Evolutionary conservation across 2,113 vertebrate species (phyloP).

Genomic region (Dasyprocta punctata): DNA sequence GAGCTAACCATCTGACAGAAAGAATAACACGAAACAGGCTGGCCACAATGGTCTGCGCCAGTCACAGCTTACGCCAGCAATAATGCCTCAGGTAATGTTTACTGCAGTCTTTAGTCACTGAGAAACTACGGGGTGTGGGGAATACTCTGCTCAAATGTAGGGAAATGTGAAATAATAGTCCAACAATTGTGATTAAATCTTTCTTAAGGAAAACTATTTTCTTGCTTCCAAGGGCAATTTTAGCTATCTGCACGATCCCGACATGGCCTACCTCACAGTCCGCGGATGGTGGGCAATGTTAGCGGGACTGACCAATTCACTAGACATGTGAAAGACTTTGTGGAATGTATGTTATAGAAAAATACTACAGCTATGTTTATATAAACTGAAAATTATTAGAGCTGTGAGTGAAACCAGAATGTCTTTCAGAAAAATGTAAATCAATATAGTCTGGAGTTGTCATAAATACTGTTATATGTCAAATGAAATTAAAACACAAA

Average conservation of each 20-base stretch:
- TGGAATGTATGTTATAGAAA: background rate
- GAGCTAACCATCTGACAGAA: background rate
- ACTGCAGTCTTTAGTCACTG: background rate
- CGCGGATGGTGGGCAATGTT: background rate
- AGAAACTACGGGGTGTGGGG: background rate
- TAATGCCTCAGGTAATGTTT: background rate
- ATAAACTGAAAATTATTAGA: slow-evolving; percentile 69
- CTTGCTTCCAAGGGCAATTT: background rate
- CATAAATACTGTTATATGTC: background rate
- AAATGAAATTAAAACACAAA: slow-evolving; percentile 54
- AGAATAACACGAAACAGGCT: background rate
- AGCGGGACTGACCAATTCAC: background rate
- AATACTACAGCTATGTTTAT: slow-evolving; percentile 16
- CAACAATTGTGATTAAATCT: slow-evolving; percentile 50
- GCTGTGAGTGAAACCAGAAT: slow-evolving; percentile 27
- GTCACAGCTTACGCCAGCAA: background rate
- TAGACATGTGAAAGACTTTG: background rate
- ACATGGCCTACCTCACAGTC: background rate
- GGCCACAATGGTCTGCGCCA: background rate
- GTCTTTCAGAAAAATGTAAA: slow-evolving; percentile 38
- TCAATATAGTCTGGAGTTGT: slow-evolving; percentile 19
- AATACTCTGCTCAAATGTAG: background rate
- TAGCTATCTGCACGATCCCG: background rate
- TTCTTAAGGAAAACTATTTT: background rate
- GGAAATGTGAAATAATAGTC: background rate